Base-by-base conservation (phyloP, 2,888 invertebrate genomes). In the Mechanitis mazaeus region DNA sequence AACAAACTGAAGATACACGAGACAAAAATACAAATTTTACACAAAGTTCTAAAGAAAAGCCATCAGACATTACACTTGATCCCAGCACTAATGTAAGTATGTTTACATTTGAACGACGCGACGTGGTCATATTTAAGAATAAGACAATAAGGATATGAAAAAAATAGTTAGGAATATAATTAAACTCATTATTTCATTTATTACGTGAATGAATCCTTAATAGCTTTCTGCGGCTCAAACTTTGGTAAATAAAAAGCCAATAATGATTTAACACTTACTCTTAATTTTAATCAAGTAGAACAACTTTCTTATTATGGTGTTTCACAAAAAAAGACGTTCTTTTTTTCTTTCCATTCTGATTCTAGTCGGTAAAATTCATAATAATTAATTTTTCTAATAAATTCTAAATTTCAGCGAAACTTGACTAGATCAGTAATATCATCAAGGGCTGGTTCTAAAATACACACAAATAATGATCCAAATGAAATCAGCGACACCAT, bases 351-450 rank as follows among this genome's bases (percentile, higher is more conserved):
- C 42, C 42, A 20, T 20, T 20, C 20, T 20, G 20, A 20, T 20
- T 20, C 20, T 20, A 38, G 2, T 46, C 46, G 28, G 9, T 45
- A 35, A 45, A 2, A 53, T 33, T n/a, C 53, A 38, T 54, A 11
- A 6, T 31, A 45, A 6, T 11, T 7, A 59, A 7, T 45, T 6
- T 54, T 35, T 3, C 5, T 54, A 45, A 42, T 33, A 45, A 28
- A 54, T 33, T 57, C 33, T 42, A 45, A 20, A 45, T 81, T 81
- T 9, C 78, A 85, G 85, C 72, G 64, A 55, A 81, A 80, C 58
- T 45, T 64, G n/a, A 74, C 78, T 20, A 72, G 56, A 54, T 45
- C 64, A 0, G 55, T 71, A 11, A 63, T 66, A 3, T 59, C 68
- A 33, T 59, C 71, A 38, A 73, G 76, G 3, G 72, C 31, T 31